These are phyloP conservation scores for Epizoanthus rinbou DNA, from an alignment of 92 coral and sea anemone species.

Conservation along the genomic window DNA sequence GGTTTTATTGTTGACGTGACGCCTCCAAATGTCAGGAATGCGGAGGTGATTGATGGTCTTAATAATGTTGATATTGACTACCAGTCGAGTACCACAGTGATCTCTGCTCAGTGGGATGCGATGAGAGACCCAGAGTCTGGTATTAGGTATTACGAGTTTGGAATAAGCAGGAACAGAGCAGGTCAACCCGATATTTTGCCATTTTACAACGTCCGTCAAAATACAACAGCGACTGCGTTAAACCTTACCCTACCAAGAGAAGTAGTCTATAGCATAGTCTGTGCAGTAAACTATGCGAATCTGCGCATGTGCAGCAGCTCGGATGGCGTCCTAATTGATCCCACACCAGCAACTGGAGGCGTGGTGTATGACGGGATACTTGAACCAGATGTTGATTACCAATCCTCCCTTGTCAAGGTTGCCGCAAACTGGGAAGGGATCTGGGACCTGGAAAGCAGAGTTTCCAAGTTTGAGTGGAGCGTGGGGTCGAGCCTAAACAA, in stretches of 20 bases:
- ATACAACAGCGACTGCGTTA: constrained; percentile 67
- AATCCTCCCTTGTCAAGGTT: constrained; percentile 70
- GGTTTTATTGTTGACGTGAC: constrained; percentile 90
- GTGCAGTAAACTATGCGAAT: constrained; percentile 85
- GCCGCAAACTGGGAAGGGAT: constrained; percentile 98
- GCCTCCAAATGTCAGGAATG: constrained; percentile 70
- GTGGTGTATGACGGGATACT: constrained; percentile 93
- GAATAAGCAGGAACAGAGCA: constrained; percentile 81
- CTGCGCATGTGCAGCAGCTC: constrained; percentile 78
- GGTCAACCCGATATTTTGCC: constrained; percentile 72
- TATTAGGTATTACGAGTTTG: constrained; percentile 72
- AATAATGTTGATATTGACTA: constrained; percentile 83
- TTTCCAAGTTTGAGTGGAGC: constrained; percentile 91
- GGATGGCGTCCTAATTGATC: constrained; percentile 92
- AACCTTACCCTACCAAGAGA: constrained; percentile 70
- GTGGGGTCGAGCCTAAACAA: constrained; percentile 66
- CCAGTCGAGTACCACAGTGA: constrained; percentile 64
- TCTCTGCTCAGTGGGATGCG: constrained; percentile 91
- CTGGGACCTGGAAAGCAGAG: constrained; percentile 95
- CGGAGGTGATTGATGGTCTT: constrained; percentile 84
- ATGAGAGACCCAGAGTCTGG: constrained; percentile 86
- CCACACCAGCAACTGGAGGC: constrained; percentile 76
- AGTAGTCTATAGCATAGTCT: constrained; percentile 83
- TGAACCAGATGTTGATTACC: constrained; percentile 90
- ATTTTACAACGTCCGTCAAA: constrained; percentile 66